Conservation (phyloP, 2,888 invertebrate genomes). For the Eupithecia pulchellata region DNA sequence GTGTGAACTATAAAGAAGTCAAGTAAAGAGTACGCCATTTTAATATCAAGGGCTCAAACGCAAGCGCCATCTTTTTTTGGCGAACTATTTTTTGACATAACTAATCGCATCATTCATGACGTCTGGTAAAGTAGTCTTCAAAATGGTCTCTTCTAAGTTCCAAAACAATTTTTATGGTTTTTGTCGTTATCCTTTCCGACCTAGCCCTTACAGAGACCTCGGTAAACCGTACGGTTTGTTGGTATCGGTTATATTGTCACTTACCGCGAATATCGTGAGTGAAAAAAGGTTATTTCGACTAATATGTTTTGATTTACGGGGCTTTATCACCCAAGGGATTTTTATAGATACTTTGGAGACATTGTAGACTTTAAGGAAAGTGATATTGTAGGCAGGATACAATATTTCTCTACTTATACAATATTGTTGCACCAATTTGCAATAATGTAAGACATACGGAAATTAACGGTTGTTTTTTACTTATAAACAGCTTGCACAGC, state of each 20-base stretch:
- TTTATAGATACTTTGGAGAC: slow-evolving; percentile 12
- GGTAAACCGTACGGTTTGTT: slow-evolving; percentile 26
- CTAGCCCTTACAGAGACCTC: slow-evolving; percentile 18
- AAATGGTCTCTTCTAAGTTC: no score
- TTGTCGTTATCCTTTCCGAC: neutral
- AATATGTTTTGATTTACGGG: slow-evolving; percentile 36
- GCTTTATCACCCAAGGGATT: slow-evolving; percentile 15
- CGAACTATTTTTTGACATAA: no score
- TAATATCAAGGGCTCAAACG: no score
- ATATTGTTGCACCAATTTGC: no score
- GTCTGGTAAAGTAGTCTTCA: no score
- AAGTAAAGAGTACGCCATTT: no score
- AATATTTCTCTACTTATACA: neutral
- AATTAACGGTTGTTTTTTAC: no score
- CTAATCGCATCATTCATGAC: no score
- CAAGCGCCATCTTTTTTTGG: no score
- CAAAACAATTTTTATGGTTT: neutral
- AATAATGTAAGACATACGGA: no score
- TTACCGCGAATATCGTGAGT: slow-evolving; percentile 33
- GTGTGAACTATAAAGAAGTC: no score
- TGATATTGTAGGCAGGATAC: slow-evolving; percentile 1
- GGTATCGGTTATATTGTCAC: slow-evolving; percentile 37
- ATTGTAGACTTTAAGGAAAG: slow-evolving; percentile 1
- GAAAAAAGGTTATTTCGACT: slow-evolving; percentile 37
- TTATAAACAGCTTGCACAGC: no score